Conservation (phyloP, 2,797 vertebrate species). For the Sebastes glaucus region DNA sequence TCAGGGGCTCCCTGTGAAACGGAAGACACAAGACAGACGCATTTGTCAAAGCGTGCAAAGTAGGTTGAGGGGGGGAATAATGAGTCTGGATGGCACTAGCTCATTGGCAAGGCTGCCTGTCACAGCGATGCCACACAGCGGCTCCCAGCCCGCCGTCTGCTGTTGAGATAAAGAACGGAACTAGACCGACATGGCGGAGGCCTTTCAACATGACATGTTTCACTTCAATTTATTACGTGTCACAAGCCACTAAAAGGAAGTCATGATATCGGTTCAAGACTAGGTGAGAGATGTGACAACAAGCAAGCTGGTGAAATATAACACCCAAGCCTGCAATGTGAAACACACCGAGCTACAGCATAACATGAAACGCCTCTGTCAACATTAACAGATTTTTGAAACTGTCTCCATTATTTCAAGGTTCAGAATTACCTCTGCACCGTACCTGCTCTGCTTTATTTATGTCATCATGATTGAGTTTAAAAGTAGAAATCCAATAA, state of each 20-base stretch:
- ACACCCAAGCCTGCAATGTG: conserved; percentile 16
- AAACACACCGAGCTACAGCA: neutral
- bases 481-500: neutral
- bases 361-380: conserved; percentile 4
- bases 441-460: neutral
- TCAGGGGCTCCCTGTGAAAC: conserved; percentile 33
- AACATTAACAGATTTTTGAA: conserved; percentile 2
- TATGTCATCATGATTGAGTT: neutral
- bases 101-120: conserved; percentile 56
- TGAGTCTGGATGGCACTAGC: conserved; percentile 54
- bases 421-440: neutral
- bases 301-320: conserved; percentile 48
- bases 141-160: conserved; percentile 42
- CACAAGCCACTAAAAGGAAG: conserved; percentile 58
- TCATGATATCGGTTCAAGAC: conserved; percentile 48
- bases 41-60: conserved; percentile 57
- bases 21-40: conserved; percentile 41
- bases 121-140: conserved; percentile 45
- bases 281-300: conserved; percentile 55
- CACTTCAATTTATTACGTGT: conserved; percentile 59
- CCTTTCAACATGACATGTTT: conserved; percentile 55
- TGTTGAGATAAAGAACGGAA: conserved; percentile 64
- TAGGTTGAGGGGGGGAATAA: conserved; percentile 39
- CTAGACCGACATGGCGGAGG: conserved; percentile 33
- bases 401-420: conserved; percentile 6